A percentile compares a stretch with the other conserved stretches of the same genome.
Conservation (phyloP, 2,797 vertebrate genomes). For the Microhierax caerulescens region DNA sequence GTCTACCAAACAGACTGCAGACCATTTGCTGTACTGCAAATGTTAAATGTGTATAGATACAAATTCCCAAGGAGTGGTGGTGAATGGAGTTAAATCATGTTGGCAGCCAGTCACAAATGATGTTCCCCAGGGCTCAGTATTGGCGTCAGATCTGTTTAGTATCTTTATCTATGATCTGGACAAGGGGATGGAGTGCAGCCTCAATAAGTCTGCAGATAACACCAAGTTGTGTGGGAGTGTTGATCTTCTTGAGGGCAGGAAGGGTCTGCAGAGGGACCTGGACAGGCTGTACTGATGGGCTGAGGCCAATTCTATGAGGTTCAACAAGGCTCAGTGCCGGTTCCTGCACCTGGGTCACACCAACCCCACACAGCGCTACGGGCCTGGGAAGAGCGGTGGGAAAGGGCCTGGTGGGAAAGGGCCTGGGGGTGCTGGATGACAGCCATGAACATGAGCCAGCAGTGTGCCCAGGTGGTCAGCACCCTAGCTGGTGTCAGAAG, state of each 20-base stretch:
- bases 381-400: no score
- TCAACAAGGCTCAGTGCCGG: not conserved
- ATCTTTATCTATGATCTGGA: not conserved
- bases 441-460: no score
- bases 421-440: no score
- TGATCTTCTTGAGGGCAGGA: not conserved
- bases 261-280: not conserved
- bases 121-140: not conserved
- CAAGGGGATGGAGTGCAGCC: no score
- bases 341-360: not conserved
- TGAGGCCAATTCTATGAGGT: not conserved
- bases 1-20: not conserved
- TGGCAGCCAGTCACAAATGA: not conserved
- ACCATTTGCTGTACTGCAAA: not conserved
- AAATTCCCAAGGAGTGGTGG: not conserved
- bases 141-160: not conserved
- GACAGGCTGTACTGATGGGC: not conserved
- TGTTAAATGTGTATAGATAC: not conserved
- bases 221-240: rapidly evolving
- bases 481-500: no score
- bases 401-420: no score
- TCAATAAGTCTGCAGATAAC: rapidly evolving
- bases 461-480: no score
- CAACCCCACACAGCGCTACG: no score
- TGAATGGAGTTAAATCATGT: not conserved